phyloP scores from a whole-genome alignment of 2,113 vertebrate species.

The Probosciger aterrimus region DNA sequence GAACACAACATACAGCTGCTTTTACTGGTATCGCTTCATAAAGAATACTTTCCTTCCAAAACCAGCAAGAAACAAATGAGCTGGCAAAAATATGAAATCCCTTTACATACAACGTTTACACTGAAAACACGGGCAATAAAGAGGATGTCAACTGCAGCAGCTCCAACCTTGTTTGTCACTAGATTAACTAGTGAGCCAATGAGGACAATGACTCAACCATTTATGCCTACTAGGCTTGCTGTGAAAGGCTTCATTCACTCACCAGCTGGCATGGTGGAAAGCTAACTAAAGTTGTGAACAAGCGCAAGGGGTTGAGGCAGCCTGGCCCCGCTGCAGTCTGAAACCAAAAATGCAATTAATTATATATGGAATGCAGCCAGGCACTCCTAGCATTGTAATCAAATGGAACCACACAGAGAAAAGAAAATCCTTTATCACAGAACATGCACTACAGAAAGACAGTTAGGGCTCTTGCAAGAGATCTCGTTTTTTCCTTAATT shows the following conservation, averaged over 20 bases:
- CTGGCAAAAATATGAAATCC: slow-evolving; percentile 44
- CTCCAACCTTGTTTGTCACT: slow-evolving; percentile 55
- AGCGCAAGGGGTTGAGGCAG: slow-evolving; percentile 31
- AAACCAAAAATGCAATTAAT: slow-evolving; percentile 76
- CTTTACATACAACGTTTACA: slow-evolving; percentile 35
- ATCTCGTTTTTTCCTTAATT: background rate
- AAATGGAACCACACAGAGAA: slow-evolving; percentile 71
- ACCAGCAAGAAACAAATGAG: background rate
- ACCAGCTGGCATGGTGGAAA: slow-evolving; percentile 73
- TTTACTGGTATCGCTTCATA: background rate
- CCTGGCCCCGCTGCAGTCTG: slow-evolving; percentile 48
- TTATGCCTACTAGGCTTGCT: slow-evolving; percentile 43
- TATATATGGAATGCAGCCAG: slow-evolving; percentile 72
- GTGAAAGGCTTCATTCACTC: slow-evolving; percentile 65
- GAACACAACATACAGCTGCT: background rate
- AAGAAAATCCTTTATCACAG: slow-evolving; percentile 51
- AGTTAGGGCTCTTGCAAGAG: background rate
- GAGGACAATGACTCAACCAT: slow-evolving; percentile 49
- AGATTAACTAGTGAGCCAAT: slow-evolving; percentile 31
- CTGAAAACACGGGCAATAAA: slow-evolving; percentile 49
- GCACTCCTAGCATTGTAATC: slow-evolving; percentile 65
- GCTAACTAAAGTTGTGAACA: slow-evolving; percentile 64
- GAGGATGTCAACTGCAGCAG: slow-evolving; percentile 45
- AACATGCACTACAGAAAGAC: background rate
- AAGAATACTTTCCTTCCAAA: background rate